These are phyloP conservation scores for Drosophila kokeensis DNA, from an alignment of 2,888 invertebrate species.

Conservation along the genomic window DNA sequence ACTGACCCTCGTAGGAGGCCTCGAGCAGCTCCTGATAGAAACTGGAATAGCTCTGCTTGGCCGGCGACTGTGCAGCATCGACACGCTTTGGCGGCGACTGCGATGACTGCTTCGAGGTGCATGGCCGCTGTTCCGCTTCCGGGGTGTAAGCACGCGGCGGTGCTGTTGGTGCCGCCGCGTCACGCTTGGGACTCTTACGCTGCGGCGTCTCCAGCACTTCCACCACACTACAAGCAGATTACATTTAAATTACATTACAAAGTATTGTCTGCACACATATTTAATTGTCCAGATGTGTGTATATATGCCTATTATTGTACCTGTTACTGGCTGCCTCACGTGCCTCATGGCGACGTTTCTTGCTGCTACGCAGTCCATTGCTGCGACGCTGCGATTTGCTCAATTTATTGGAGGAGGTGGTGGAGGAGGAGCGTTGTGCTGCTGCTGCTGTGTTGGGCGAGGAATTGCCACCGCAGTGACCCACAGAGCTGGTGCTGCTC, in stretches of 20 bases:
- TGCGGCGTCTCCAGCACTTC: conserved; percentile 56
- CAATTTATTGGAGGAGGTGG: conserved; percentile 29
- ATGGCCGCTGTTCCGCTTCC: conserved; percentile 79
- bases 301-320: neutral
- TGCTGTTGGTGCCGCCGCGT: conserved; percentile 40
- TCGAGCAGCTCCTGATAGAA: conserved; percentile 85
- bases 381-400: conserved; percentile 65
- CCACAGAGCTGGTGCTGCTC: conserved; percentile 84
- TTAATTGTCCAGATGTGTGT: neutral
- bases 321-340: conserved; percentile 57
- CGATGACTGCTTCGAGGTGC: conserved; percentile 83
- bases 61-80: conserved; percentile 40
- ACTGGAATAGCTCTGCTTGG: conserved; percentile 74
- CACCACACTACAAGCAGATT: conserved; percentile 42
- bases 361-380: conserved; percentile 57
- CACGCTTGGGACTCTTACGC: conserved; percentile 79
- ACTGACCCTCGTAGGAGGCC: conserved; percentile 84
- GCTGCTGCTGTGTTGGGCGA: conserved; percentile 69
- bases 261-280: neutral
- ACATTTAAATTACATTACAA: no score
- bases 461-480: conserved; percentile 70
- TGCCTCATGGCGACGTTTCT: conserved; percentile 77
- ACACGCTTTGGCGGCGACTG: conserved; percentile 72
- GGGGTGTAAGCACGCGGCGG: conserved; percentile 67
- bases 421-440: conserved; percentile 41